phyloP scores from a whole-genome alignment of 2,888 invertebrate genomes.

The Drosophila acutilabella region DNA sequence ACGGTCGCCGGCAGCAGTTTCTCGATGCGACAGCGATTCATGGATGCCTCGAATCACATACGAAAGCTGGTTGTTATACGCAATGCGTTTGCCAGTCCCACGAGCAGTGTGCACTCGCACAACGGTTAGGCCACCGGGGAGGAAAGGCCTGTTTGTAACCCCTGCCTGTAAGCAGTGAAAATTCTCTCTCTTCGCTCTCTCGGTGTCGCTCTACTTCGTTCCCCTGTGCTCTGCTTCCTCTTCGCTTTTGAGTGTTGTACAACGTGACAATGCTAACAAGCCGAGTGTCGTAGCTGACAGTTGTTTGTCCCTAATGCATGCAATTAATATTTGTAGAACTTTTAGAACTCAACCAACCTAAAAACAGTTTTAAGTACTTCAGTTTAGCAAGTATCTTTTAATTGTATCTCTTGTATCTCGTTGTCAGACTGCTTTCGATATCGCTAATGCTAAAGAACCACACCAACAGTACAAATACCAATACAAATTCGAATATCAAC shows the following conservation, averaged over 20 bases:
- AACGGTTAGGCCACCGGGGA: constrained; percentile 45
- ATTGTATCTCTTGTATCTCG: constrained; percentile 69
- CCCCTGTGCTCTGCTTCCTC: constrained; percentile 24
- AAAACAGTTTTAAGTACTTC: constrained; percentile 7
- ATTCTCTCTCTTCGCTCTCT: neutral
- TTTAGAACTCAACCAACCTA: constrained; percentile 3
- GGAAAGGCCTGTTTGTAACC: neutral
- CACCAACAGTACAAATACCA: constrained; percentile 49
- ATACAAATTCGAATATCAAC: constrained; percentile 34
- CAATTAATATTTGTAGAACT: constrained; percentile 1
- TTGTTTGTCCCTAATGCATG: constrained; percentile 26
- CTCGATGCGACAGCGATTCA: constrained; percentile 77
- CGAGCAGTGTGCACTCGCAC: constrained; percentile 71
- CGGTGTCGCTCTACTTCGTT: neutral
- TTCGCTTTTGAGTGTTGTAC: constrained; percentile 62
- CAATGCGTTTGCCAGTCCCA: constrained; percentile 72
- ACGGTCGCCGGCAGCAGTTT: constrained; percentile 73
- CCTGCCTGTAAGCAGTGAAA: constrained; percentile 44
- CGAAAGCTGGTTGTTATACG: constrained; percentile 82
- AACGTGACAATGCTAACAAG: constrained; percentile 38
- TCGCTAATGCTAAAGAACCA: constrained; percentile 63
- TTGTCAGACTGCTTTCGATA: constrained; percentile 74
- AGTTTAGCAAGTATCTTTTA: constrained; percentile 31
- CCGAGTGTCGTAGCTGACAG: constrained; percentile 15
- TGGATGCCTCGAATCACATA: constrained; percentile 81